Evolutionary conservation across 2,113 vertebrate species (phyloP).

Genomic region (Peromyscus californicus): DNA sequence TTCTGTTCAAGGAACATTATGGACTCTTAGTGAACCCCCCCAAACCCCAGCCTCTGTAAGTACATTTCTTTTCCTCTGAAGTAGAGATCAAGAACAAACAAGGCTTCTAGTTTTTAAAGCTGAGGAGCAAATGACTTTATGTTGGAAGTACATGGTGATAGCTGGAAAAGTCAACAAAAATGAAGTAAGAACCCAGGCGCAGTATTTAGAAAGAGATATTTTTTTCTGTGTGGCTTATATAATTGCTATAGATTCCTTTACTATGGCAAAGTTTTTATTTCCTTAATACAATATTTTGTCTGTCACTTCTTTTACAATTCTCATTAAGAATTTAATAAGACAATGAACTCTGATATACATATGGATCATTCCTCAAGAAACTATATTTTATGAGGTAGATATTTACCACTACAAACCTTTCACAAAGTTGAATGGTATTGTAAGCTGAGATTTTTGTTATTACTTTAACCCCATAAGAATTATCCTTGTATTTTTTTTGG

Average conservation of each 20-base stretch:
- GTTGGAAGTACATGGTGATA: background rate
- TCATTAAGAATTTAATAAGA: background rate
- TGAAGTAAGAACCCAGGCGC: background rate
- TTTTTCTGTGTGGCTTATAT: background rate
- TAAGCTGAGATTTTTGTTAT: background rate
- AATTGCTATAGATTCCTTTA: background rate
- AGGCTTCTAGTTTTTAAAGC: slow-evolving; percentile 14
- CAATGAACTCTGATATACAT: background rate
- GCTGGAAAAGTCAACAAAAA: slow-evolving; percentile 19
- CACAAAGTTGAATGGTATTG: background rate
- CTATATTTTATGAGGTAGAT: background rate
- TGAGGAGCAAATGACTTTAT: background rate
- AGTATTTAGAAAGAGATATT: background rate
- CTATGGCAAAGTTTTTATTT: background rate
- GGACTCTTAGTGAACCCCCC: background rate
- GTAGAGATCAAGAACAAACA: slow-evolving; percentile 41
- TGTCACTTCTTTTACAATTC: background rate
- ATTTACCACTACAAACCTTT: background rate
- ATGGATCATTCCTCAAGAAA: background rate
- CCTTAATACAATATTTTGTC: background rate
- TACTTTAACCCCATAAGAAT: background rate
- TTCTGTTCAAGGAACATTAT: background rate
- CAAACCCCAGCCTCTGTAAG: background rate
- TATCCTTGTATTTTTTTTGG: background rate
- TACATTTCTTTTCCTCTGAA: background rate